These are phyloP conservation scores for Microcaecilia unicolor DNA, from an alignment of 2,797 vertebrate species.

Conservation along the genomic window DNA sequence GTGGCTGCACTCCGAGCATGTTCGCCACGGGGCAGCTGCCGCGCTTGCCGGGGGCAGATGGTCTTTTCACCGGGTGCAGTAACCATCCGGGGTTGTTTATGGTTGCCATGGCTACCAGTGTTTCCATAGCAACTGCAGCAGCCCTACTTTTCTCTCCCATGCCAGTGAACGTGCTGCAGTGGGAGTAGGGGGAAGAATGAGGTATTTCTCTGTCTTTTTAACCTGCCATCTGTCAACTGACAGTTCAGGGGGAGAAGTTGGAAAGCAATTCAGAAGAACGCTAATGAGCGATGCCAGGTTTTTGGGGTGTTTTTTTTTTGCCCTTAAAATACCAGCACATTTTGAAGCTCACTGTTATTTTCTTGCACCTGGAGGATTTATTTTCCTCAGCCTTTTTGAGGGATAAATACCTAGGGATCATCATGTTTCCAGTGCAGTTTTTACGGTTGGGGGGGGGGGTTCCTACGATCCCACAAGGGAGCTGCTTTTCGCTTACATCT, in stretches of 20 bases:
- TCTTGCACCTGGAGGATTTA: too few relatives aligned
- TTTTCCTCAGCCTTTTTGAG: too few relatives aligned
- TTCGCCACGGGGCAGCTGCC: constrained; percentile 52
- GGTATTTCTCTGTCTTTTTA: constrained; percentile 58
- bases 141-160: constrained; percentile 46
- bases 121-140: constrained; percentile 64
- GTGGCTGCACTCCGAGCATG: constrained; percentile 42
- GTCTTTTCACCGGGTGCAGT: constrained; percentile 65
- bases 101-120: constrained; percentile 57
- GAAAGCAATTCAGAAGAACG: constrained; percentile 40
- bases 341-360: too few relatives aligned
- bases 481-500: too few relatives aligned
- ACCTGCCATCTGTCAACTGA: constrained; percentile 68
- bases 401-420: too few relatives aligned
- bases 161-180: too few relatives aligned
- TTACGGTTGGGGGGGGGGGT: too few relatives aligned
- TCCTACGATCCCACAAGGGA: too few relatives aligned
- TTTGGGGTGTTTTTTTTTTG: background rate
- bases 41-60: too few relatives aligned
- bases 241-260: constrained; percentile 42
- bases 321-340: too few relatives aligned
- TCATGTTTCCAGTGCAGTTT: too few relatives aligned
- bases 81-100: constrained; percentile 63
- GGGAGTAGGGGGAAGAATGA: constrained; percentile 61
- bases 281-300: constrained; percentile 27